Evolutionary conservation across 2,888 invertebrate genomes (phyloP).

Genomic region (Caenorhabditis wallacei): DNA sequence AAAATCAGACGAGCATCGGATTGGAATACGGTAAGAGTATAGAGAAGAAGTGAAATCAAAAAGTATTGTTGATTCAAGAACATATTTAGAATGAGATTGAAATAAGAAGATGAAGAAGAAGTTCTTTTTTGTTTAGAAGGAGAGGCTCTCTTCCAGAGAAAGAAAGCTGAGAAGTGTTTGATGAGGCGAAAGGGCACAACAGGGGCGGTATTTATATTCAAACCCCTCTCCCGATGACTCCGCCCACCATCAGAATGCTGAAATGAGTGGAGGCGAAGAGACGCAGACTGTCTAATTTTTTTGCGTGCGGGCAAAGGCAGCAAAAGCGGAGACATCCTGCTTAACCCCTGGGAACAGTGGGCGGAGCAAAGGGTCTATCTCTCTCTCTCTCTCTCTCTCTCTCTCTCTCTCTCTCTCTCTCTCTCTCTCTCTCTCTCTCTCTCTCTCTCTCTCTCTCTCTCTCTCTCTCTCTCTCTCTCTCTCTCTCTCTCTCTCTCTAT

Average conservation of each 20-base stretch:
- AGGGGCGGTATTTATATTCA: conserved; percentile 66
- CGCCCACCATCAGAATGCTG: conserved; percentile 46
- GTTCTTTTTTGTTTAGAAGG: background rate
- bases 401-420: too few relatives aligned
- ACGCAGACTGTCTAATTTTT: conserved; percentile 56
- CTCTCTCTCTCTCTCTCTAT: too few relatives aligned
- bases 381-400: too few relatives aligned
- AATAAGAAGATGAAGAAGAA: conserved; percentile 21
- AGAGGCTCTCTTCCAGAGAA: conserved; percentile 19
- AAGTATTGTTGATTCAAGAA: conserved; percentile 9
- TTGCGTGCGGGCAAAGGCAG: conserved; percentile 34
- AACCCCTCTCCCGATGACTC: conserved; percentile 32
- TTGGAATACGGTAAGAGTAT: conserved; percentile 19
- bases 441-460: too few relatives aligned
- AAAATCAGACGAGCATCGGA: conserved; percentile 36
- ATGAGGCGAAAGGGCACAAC: conserved; percentile 60
- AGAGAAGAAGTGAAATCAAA: conserved; percentile 27
- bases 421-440: too few relatives aligned
- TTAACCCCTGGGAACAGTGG: conserved; percentile 57
- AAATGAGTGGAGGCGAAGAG: conserved; percentile 40
- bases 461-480: too few relatives aligned
- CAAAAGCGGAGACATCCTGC: conserved; percentile 18
- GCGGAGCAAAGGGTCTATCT: conserved; percentile 44
- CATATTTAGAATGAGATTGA: background rate
- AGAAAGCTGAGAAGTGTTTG: conserved; percentile 48